These are phyloP conservation scores for Galerucella calmariensis DNA, from an alignment of 2,888 invertebrate species.

Conservation along the genomic window DNA sequence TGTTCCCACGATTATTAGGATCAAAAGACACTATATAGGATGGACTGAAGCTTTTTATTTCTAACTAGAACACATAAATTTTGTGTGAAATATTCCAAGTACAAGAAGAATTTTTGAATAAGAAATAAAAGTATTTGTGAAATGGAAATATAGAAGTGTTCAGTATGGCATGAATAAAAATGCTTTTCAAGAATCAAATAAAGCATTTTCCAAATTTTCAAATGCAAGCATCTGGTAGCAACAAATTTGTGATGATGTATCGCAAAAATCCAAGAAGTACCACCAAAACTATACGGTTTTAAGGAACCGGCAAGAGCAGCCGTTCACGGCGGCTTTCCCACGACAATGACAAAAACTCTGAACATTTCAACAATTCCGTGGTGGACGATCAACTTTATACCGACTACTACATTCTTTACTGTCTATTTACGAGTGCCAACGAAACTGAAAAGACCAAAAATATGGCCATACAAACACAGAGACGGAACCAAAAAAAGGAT, in stretches of 20 bases:
- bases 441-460: conserved; percentile 27
- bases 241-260: neutral
- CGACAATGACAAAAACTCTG: conserved; percentile 39
- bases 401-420: conserved; percentile 40
- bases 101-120: too few species aligned
- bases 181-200: neutral
- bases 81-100: too few species aligned
- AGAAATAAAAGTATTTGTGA: too few species aligned
- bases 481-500: conserved; percentile 16
- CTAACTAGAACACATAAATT: too few species aligned
- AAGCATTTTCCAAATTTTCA: neutral
- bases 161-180: neutral
- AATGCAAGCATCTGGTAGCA: neutral
- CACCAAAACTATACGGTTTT: conserved; percentile 22
- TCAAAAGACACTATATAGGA: conserved; percentile 11
- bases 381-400: conserved; percentile 34
- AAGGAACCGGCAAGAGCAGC: conserved; percentile 1
- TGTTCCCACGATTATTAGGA: conserved; percentile 42
- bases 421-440: conserved; percentile 38
- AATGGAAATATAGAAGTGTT: too few species aligned
- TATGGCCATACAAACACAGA: conserved; percentile 17
- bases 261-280: neutral
- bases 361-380: conserved; percentile 41
- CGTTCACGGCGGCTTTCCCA: conserved; percentile 38
- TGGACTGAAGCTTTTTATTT: neutral